A percentile compares a stretch with the other conserved stretches of the same genome.
Conservation (phyloP, 1,140 invertebrate species). For the Ceratosolen fusciceps region DNA sequence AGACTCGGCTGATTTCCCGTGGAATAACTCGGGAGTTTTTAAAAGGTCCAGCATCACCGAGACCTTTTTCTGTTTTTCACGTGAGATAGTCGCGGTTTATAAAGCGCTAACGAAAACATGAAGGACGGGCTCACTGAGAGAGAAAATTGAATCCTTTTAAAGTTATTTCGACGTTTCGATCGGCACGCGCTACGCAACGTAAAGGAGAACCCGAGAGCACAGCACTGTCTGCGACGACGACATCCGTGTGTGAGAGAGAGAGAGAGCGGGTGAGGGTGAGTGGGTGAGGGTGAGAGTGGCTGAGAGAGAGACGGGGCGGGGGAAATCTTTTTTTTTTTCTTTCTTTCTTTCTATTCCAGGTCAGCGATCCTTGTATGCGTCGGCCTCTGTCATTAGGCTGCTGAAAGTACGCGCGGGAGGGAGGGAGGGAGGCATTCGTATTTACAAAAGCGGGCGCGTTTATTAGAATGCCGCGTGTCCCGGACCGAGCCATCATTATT, state of each 20-base stretch:
- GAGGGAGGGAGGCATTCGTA: background rate
- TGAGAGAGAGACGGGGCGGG: background rate
- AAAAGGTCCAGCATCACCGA: slow-evolving; percentile 7
- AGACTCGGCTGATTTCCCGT: slow-evolving; percentile 20
- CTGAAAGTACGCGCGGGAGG: too few species aligned
- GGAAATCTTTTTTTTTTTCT: background rate
- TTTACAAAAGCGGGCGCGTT: background rate
- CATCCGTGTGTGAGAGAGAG: background rate
- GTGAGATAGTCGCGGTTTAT: slow-evolving; percentile 25
- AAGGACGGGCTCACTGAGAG: slow-evolving; percentile 46
- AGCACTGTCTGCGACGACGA: too few species aligned
- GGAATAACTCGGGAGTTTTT: slow-evolving; percentile 6
- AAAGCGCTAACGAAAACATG: slow-evolving; percentile 48
- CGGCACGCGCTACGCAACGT: background rate
- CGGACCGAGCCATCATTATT: too few species aligned
- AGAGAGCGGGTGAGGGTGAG: background rate
- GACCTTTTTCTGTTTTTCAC: slow-evolving; percentile 35
- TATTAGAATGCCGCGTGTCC: too few species aligned
- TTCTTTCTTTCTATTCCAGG: background rate
- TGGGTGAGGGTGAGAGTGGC: background rate
- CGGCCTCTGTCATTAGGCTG: background rate
- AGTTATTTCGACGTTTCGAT: slow-evolving; percentile 49
- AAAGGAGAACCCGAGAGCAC: background rate
- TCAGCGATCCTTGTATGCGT: background rate
- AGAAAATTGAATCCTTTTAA: slow-evolving; percentile 50